These are phyloP conservation scores for Thymelicus sylvestris DNA, from an alignment of 2,888 invertebrate species.

Conservation along the genomic window DNA sequence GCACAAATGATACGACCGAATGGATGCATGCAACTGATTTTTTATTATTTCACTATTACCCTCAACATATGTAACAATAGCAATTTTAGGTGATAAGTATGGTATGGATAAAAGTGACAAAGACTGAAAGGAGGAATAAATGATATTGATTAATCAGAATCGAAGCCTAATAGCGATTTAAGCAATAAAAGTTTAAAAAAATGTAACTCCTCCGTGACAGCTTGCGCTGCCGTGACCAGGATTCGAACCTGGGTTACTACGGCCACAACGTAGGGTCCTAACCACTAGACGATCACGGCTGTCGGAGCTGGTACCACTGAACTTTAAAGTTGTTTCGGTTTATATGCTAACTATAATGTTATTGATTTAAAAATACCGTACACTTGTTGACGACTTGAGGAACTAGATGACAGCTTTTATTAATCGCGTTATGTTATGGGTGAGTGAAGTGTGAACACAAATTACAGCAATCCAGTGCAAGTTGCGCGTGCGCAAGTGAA, in stretches of 20 bases:
- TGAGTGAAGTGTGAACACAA: conserved; percentile 29
- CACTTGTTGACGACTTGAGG: neutral
- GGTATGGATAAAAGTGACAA: too few species aligned
- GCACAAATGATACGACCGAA: too few species aligned
- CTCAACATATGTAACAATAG: too few species aligned
- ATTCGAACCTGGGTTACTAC: conserved; percentile 92
- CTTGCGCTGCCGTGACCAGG: conserved; percentile 82
- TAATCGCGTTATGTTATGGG: conserved; percentile 16
- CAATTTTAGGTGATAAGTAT: too few species aligned
- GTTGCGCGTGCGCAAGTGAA: conserved; percentile 20
- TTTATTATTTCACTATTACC: too few species aligned
- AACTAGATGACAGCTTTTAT: neutral
- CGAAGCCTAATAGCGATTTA: too few species aligned
- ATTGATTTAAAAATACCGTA: neutral
- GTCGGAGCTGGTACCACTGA: neutral
- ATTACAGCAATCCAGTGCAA: conserved; percentile 19
- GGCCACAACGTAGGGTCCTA: conserved; percentile 91
- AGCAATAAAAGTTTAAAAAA: too few species aligned
- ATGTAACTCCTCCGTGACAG: conserved; percentile 11
- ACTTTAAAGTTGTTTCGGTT: neutral
- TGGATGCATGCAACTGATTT: too few species aligned
- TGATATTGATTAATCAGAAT: too few species aligned
- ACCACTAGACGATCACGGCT: conserved; percentile 88
- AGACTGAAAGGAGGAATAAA: too few species aligned
- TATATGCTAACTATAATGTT: neutral